Evolutionary conservation across 1,140 invertebrate species (phyloP).

Genomic region (Brachionus rubens): DNA sequence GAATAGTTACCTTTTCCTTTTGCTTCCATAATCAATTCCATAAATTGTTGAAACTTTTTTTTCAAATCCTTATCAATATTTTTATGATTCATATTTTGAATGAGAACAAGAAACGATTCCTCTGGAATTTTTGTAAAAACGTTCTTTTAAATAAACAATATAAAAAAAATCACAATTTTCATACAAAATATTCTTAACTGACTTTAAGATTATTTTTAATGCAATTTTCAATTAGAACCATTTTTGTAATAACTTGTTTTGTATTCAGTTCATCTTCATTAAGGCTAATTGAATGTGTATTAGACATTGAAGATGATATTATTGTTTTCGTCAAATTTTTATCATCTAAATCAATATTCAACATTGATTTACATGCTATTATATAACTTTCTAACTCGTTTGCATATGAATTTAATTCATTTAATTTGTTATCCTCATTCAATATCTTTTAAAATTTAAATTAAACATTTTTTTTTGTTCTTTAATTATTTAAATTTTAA

Average conservation of each 20-base stretch:
- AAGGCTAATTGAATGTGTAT: background rate
- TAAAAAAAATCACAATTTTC: no score
- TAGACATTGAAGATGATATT: background rate
- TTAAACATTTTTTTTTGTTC: background rate
- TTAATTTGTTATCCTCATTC: conserved; percentile 1
- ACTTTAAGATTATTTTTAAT: conserved; percentile 17
- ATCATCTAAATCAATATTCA: conserved; percentile 35
- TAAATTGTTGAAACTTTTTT: conserved; percentile 41
- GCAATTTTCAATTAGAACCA: conserved; percentile 9
- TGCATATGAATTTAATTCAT: conserved; percentile 29
- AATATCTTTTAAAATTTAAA: background rate
- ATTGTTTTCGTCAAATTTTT: background rate
- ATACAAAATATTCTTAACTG: no score
- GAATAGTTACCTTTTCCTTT: conserved; percentile 32
- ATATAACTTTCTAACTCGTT: conserved; percentile 44
- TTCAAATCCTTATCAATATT: conserved; percentile 28
- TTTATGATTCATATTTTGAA: conserved; percentile 38
- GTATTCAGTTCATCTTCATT: conserved; percentile 10
- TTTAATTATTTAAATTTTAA: background rate
- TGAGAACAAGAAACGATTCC: conserved; percentile 15
- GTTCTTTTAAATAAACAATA: background rate
- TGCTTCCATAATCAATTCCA: conserved; percentile 26
- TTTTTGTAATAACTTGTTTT: conserved; percentile 18
- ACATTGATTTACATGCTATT: conserved; percentile 43
- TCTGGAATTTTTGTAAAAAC: conserved; percentile 32